Percentiles rank a stretch among this genome's conserved stretches.
Conservation (phyloP, 2,888 invertebrate genomes). For the Flabesymbios commensalis region DNA sequence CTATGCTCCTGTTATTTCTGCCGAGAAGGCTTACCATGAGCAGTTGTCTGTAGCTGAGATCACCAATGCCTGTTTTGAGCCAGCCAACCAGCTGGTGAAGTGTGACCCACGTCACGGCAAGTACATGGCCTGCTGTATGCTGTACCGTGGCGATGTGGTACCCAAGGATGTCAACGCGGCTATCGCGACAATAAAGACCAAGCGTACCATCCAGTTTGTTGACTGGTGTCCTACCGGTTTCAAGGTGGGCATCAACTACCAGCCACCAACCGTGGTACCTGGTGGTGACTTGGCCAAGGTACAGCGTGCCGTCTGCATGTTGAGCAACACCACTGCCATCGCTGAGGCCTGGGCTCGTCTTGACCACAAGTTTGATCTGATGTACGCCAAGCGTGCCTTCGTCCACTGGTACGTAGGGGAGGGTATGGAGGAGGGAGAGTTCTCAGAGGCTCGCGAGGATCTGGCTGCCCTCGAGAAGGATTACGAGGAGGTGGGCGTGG, state of each 20-base stretch:
- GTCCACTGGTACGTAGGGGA: no score
- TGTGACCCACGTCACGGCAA: constrained; percentile 40
- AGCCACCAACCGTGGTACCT: no score
- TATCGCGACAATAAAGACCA: constrained; percentile 58
- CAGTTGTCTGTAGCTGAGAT: constrained; percentile 76
- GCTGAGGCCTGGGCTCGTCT: no score
- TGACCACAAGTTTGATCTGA: no score
- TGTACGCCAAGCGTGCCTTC: no score
- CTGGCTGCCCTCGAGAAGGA: constrained; percentile 63
- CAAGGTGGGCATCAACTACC: no score
- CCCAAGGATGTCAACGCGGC: constrained; percentile 78
- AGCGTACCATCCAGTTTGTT: constrained; percentile 43
- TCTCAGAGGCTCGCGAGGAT: constrained; percentile 85
- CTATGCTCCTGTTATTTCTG: constrained; percentile 89
- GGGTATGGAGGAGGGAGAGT: constrained; percentile 80
- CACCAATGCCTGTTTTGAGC: constrained; percentile 86
- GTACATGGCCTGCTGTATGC: no score
- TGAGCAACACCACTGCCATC: no score
- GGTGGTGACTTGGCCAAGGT: no score
- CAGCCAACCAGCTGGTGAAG: constrained; percentile 68
- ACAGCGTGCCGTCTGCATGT: no score
- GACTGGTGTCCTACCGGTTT: no score
- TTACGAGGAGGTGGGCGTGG: constrained; percentile 53
- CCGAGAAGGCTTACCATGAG: constrained; percentile 79
- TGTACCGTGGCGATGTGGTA: constrained; percentile 92